These are phyloP conservation scores for Beroe forskalii DNA, from an alignment of 37 sponge, comb jelly and placozoan species.

Conservation along the genomic window DNA sequence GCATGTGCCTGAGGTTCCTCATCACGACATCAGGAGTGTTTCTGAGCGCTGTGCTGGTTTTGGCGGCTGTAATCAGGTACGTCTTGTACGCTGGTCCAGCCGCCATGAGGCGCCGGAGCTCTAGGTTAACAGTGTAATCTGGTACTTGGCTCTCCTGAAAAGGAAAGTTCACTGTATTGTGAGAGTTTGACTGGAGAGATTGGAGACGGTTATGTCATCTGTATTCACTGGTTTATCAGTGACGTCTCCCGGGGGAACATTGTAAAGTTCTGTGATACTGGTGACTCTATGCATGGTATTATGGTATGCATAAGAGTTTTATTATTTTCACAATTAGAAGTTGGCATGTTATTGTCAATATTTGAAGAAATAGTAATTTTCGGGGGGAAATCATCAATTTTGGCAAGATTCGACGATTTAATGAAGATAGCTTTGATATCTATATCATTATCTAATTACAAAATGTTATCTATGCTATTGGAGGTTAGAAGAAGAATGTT, in stretches of 20 bases:
- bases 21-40: neutral
- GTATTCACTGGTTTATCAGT: too few relatives aligned
- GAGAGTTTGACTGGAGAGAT: too few relatives aligned
- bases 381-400: neutral
- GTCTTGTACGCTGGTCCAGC: neutral
- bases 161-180: too few relatives aligned
- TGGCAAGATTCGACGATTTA: neutral
- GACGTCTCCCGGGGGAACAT: too few relatives aligned
- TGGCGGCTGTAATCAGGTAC: neutral
- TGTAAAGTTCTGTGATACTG: too few relatives aligned
- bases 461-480: neutral
- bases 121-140: too few relatives aligned
- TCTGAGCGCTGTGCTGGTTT: neutral
- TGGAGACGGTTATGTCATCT: too few relatives aligned
- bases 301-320: neutral
- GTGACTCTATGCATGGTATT: neutral
- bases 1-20: neutral
- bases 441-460: neutral
- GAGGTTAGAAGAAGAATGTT: neutral
- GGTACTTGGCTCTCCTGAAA: too few relatives aligned
- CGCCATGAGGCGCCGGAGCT: neutral
- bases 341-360: neutral
- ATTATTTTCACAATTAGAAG: neutral
- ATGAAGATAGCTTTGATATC: neutral
- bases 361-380: neutral